Percentiles rank a stretch among this genome's conserved stretches.
Conservation (phyloP, 2,113 vertebrate species). For the Scytalopus superciliaris region DNA sequence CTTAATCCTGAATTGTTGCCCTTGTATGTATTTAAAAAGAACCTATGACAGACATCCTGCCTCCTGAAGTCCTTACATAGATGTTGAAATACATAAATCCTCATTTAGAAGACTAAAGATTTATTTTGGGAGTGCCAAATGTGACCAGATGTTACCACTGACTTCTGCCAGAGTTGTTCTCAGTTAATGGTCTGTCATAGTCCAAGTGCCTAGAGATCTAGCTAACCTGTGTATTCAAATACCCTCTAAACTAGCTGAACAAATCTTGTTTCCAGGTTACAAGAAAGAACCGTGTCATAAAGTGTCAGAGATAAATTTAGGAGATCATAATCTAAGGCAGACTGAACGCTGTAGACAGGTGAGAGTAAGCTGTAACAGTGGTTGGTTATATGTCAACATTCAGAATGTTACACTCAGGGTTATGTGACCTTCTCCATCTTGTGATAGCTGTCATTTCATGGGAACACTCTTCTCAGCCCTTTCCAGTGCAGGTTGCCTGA, state of each 20-base stretch:
- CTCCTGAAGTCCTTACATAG: background rate
- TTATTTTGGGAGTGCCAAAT: background rate
- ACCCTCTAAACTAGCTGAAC: background rate
- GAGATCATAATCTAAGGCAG: background rate
- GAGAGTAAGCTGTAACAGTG: background rate
- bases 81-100: background rate
- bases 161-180: background rate
- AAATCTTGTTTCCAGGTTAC: background rate
- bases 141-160: background rate
- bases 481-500: background rate
- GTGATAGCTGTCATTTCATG: background rate
- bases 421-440: background rate
- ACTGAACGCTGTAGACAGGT: background rate
- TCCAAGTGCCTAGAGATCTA: background rate
- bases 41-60: background rate
- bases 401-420: background rate
- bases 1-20: background rate
- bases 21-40: background rate
- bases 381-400: background rate
- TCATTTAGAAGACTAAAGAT: background rate
- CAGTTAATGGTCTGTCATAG: background rate
- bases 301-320: constrained; percentile 10
- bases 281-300: background rate
- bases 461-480: background rate
- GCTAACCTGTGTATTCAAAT: background rate